Evolutionary conservation across 2,113 vertebrate species (phyloP).

Genomic region (Mionectes macconnelli): DNA sequence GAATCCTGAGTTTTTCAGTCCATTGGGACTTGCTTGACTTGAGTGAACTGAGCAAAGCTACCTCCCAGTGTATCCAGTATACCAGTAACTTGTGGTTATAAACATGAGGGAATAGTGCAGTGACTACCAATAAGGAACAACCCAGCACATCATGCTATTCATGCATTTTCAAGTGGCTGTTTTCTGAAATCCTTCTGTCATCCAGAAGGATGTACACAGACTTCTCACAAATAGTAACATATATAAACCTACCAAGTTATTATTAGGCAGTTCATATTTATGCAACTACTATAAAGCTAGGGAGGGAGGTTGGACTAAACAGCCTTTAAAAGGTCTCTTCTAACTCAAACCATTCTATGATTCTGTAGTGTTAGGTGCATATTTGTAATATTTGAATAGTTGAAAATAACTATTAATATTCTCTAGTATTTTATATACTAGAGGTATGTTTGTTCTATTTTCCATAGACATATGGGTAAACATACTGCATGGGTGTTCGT

Average conservation of each 20-base stretch:
- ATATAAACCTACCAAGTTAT: background rate
- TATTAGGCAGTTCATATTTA: background rate
- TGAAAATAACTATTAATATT: background rate
- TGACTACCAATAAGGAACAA: fast-evolving
- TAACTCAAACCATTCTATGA: background rate
- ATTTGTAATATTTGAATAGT: background rate
- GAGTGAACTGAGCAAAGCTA: background rate
- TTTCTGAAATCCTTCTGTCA: background rate
- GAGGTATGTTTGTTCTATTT: background rate
- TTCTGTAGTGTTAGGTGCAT: background rate
- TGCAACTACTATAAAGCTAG: background rate
- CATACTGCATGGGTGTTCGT: background rate
- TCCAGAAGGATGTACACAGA: background rate
- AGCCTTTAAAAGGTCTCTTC: background rate
- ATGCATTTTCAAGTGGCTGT: background rate
- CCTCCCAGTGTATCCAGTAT: background rate
- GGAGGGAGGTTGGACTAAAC: background rate
- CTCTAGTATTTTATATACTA: background rate
- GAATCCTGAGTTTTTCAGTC: background rate
- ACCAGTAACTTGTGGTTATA: background rate
- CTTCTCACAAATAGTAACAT: background rate
- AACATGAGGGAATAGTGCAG: background rate
- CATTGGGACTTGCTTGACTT: background rate
- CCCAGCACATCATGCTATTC: background rate
- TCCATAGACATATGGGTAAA: background rate